A percentile compares a stretch with the other conserved stretches of the same genome.
Evolutionary conservation across 2,888 invertebrate genomes (phyloP).

Genomic region (Epistrophe eligans): DNA sequence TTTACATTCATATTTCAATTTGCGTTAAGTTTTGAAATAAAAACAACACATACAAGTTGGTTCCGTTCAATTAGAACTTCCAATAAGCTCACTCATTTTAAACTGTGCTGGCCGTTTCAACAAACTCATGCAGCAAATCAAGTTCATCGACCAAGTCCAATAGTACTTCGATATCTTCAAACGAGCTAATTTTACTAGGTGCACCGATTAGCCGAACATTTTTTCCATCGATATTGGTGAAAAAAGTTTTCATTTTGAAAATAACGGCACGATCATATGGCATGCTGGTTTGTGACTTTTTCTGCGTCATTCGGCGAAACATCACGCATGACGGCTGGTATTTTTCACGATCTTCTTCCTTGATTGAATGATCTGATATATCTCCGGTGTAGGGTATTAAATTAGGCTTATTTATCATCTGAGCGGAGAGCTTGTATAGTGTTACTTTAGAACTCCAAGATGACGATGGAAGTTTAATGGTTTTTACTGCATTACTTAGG

Average conservation of each 20-base stretch:
- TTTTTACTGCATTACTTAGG: conserved; percentile 81
- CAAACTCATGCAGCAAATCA: conserved; percentile 81
- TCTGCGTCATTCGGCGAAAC: conserved; percentile 81
- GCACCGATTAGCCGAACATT: conserved; percentile 83
- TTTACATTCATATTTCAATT: conserved; percentile 65
- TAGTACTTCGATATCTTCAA: conserved; percentile 82
- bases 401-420: conserved; percentile 78
- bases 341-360: conserved; percentile 81
- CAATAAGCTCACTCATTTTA: conserved; percentile 34
- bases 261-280: conserved; percentile 84
- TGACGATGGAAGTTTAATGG: conserved; percentile 80
- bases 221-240: conserved; percentile 83
- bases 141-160: conserved; percentile 83
- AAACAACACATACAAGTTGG: conserved; percentile 16
- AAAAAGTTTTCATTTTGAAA: conserved; percentile 83
- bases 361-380: conserved; percentile 80
- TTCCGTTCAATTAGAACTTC: conserved; percentile 7
- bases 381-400: conserved; percentile 82
- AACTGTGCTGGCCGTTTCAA: conserved; percentile 77
- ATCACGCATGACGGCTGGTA: conserved; percentile 83
- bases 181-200: conserved; percentile 80
- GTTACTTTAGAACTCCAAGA: conserved; percentile 83
- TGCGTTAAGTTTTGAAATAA: conserved; percentile 54
- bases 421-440: conserved; percentile 80
- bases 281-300: conserved; percentile 79